Evolutionary conservation across 2,888 invertebrate genomes (phyloP), one percentile per base, ranked within the genome.

Genomic region (Drosophila koepferae): DNA sequence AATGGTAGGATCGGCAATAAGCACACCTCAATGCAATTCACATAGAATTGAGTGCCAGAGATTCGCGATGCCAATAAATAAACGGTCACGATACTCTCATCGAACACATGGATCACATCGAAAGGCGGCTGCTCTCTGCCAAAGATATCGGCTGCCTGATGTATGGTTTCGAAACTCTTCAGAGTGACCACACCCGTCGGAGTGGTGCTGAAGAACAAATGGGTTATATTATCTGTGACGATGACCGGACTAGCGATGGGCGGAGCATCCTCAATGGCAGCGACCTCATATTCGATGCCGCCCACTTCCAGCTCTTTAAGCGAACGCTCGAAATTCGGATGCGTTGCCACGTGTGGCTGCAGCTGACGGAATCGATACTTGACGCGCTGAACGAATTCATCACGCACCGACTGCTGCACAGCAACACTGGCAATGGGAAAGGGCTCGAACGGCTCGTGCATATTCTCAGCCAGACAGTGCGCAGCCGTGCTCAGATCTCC

Each of bases 401-500:
- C 80, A 2, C 69, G 67, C 16, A 91, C 80, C 3, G 91, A 83
- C 20, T 90, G 82, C 5, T 93, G 91, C 0, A 93, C 91, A 0
- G 91, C 85, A 23, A 91, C 87, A 7, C 85, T 78, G 62, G 86
- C 86, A 40, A 92, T 78, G 0, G 86, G 83, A 51, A 86, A 80
- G 0, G 67, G 49, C 2, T 75, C 64, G 20, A 88, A 82, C 1
- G 92, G 92, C 8, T 86, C 80, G 7, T 90, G 86, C 68, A 92
- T 72, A 0, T 89, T 81, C 44, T 91, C 82, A 0, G 79, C 84
- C 43, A 93, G 59, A 40, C 80, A 74, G 55, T 91, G 83, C 0
- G 90, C 76, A 0, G 92, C 92, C 10, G 91, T 86, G 54, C 91
- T 86, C 8, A 93, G 59, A 66, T 93, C 93, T 0, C 90, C 90